Percentiles rank a stretch among this genome's conserved stretches.
These are phyloP conservation scores for Muscina levida DNA, from an alignment of 2,888 invertebrate species.

Conservation along the genomic window DNA sequence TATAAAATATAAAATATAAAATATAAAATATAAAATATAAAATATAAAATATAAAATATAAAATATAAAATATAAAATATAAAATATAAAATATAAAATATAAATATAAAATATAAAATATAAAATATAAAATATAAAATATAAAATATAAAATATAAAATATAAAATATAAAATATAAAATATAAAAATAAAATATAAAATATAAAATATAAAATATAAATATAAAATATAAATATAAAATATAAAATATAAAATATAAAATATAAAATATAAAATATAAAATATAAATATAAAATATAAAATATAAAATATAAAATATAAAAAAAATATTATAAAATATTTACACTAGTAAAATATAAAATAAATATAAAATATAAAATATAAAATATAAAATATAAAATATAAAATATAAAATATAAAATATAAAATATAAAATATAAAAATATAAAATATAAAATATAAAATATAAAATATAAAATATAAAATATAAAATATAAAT, in stretches of 20 bases:
- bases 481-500: neutral
- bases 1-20: neutral
- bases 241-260: neutral
- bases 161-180: neutral
- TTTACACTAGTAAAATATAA: neutral
- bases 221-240: neutral
- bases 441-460: neutral
- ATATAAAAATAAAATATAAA: neutral
- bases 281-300: neutral
- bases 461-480: neutral
- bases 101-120: neutral
- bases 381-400: neutral
- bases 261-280: neutral
- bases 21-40: neutral
- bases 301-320: neutral
- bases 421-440: neutral
- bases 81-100: neutral
- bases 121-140: neutral
- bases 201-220: neutral
- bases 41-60: neutral
- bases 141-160: neutral
- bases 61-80: neutral
- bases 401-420: neutral
- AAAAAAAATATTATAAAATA: neutral
- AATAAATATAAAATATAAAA: neutral